A percentile compares a stretch with the other conserved stretches of the same genome.
phyloP scores from a whole-genome alignment of 1,140 invertebrate species.

The Scylla paramamosain region DNA sequence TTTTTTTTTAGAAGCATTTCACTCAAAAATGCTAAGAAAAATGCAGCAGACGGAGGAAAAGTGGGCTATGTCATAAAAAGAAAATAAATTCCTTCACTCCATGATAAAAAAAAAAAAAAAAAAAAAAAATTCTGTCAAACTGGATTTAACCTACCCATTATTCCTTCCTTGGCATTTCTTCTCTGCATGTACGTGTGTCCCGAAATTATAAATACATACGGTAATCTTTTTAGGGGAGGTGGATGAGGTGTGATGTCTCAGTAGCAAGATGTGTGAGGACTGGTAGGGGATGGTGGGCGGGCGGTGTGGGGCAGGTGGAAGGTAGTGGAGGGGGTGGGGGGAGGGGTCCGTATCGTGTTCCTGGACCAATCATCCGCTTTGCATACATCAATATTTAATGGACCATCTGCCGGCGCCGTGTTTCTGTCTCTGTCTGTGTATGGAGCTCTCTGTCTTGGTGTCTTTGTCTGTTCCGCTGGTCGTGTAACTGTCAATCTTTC shows the following conservation, averaged over 20 bases:
- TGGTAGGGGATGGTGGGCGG: background rate
- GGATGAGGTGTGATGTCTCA: background rate
- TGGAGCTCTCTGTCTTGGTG: slow-evolving; percentile 27
- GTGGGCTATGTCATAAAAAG: too few species aligned
- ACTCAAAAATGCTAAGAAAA: too few species aligned
- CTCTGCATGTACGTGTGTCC: background rate
- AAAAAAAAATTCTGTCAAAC: too few species aligned
- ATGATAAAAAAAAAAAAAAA: too few species aligned
- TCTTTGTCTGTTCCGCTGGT: background rate
- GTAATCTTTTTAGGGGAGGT: background rate
- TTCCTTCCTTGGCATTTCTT: too few species aligned
- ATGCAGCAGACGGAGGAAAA: too few species aligned
- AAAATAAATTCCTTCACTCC: too few species aligned
- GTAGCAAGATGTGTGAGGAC: background rate
- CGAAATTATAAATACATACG: background rate
- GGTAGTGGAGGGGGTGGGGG: background rate
- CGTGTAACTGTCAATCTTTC: background rate
- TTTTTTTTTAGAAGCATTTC: too few species aligned
- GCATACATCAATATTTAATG: slow-evolving; percentile 52
- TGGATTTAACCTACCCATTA: too few species aligned
- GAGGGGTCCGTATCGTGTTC: background rate
- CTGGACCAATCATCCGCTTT: slow-evolving; percentile 35
- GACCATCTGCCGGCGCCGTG: background rate
- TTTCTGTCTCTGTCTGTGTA: slow-evolving; percentile 34
- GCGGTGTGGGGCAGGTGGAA: background rate